A percentile compares a stretch with the other conserved stretches of the same genome.
These are phyloP conservation scores for Dolichoris vasculosae DNA, from an alignment of 1,140 invertebrate genomes.

Conservation along the genomic window DNA sequence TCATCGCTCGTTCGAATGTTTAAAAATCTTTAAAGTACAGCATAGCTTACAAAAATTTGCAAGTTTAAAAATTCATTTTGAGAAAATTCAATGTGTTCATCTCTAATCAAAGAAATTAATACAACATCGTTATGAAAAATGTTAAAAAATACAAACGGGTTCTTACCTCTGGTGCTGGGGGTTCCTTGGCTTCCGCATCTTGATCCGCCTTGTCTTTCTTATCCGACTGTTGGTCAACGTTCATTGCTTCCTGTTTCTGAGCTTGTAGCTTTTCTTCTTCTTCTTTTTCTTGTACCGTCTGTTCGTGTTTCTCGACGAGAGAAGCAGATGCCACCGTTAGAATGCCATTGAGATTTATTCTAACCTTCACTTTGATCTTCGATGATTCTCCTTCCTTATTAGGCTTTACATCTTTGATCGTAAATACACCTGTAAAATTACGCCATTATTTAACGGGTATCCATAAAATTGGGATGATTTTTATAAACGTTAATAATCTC, in stretches of 20 bases:
- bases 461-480: too few species aligned
- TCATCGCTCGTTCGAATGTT: not conserved
- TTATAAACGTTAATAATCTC: too few species aligned
- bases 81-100: not conserved
- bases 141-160: not conserved
- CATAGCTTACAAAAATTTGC: not conserved
- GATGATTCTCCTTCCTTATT: slow-evolving; percentile 90
- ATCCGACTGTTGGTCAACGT: slow-evolving; percentile 69
- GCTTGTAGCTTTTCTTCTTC: slow-evolving; percentile 74
- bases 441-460: too few species aligned
- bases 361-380: slow-evolving; percentile 96
- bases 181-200: slow-evolving; percentile 72
- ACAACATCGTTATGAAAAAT: not conserved
- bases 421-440: slow-evolving; percentile 81
- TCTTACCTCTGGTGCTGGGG: slow-evolving; percentile 74
- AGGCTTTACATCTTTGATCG: slow-evolving; percentile 89
- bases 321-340: slow-evolving; percentile 90
- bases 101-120: not conserved
- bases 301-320: slow-evolving; percentile 88
- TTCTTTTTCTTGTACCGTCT: slow-evolving; percentile 77
- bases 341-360: slow-evolving; percentile 94
- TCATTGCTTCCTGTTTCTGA: slow-evolving; percentile 73
- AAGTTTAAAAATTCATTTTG: not conserved
- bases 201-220: slow-evolving; percentile 70
- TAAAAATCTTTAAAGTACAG: not conserved